A percentile compares a stretch with the other conserved stretches of the same genome.
These are phyloP conservation scores for Strigops habroptila DNA, from an alignment of 2,113 vertebrate species.

Conservation along the genomic window DNA sequence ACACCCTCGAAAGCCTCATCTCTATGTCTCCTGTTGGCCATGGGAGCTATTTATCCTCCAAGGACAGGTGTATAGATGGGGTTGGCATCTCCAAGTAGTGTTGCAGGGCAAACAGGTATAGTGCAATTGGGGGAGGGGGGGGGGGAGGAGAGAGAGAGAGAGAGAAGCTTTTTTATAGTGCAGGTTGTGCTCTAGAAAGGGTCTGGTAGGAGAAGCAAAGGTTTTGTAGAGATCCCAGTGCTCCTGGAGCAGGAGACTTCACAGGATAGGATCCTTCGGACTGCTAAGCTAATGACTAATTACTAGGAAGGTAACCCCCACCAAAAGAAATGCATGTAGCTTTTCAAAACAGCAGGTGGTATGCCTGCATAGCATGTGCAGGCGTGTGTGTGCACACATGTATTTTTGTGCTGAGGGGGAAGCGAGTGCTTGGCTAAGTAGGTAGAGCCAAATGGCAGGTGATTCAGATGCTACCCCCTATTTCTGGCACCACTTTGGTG, in stretches of 20 bases:
- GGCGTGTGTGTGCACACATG: not conserved
- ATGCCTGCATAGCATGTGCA: not conserved
- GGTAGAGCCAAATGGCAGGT: conserved; percentile 54
- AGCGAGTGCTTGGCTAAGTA: conserved; percentile 12
- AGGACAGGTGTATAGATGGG: not conserved
- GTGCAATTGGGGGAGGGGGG: not conserved
- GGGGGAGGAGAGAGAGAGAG: not conserved
- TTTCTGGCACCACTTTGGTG: not conserved
- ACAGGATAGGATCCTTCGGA: not conserved
- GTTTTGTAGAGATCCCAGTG: not conserved
- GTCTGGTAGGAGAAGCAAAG: not conserved
- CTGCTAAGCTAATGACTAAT: not conserved
- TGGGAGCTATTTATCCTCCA: not conserved
- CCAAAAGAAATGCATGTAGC: not conserved
- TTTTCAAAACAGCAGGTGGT: conserved; percentile 19
- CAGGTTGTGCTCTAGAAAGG: not conserved
- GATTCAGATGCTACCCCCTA: conserved; percentile 33
- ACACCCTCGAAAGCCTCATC: not conserved
- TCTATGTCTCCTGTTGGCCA: not conserved
- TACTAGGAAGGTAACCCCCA: not conserved
- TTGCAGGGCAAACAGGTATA: not conserved
- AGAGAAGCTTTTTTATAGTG: not conserved
- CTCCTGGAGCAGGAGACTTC: not conserved
- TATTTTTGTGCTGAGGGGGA: conserved; percentile 60
- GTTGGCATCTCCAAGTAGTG: not conserved